Percentiles rank a stretch among this genome's conserved stretches.
These are phyloP conservation scores for Noctua janthina DNA, from an alignment of 2,888 invertebrate species.

Conservation along the genomic window DNA sequence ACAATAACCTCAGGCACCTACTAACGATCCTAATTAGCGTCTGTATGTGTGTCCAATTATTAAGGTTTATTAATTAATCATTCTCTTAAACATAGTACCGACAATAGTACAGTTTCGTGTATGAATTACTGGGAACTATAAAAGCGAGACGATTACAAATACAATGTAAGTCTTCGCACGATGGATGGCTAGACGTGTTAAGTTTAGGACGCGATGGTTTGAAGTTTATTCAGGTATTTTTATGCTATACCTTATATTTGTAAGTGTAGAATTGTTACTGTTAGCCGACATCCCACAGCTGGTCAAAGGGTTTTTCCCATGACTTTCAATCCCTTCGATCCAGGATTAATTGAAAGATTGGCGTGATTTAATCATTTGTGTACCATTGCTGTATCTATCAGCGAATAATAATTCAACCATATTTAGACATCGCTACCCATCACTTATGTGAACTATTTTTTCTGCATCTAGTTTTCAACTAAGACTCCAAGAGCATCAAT, in stretches of 20 bases:
- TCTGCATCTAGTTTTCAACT: no score
- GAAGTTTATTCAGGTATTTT: conserved; percentile 7
- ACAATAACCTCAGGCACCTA: conserved; percentile 39
- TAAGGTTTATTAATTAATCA: conserved; percentile 61
- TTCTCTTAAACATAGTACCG: conserved; percentile 52
- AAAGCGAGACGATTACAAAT: conserved; percentile 45
- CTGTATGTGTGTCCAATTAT: conserved; percentile 44
- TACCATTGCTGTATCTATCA: not conserved
- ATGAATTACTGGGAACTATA: conserved; percentile 40
- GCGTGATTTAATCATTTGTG: no score
- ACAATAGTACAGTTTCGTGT: conserved; percentile 33
- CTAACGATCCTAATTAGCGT: conserved; percentile 54
- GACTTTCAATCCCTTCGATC: not conserved
- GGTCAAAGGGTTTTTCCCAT: no score
- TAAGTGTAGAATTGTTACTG: not conserved
- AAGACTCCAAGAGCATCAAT: no score
- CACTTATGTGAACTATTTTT: not conserved
- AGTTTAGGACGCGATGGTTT: conserved; percentile 26
- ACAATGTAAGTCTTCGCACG: conserved; percentile 27
- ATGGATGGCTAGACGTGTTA: conserved; percentile 8
- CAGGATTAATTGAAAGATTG: not conserved
- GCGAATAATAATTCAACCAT: no score
- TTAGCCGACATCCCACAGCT: not conserved
- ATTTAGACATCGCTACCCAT: not conserved
- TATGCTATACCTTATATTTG: not conserved